A percentile compares a stretch with the other conserved stretches of the same genome.
phyloP scores from a whole-genome alignment of 2,113 vertebrate species.

The Panthera leo region DNA sequence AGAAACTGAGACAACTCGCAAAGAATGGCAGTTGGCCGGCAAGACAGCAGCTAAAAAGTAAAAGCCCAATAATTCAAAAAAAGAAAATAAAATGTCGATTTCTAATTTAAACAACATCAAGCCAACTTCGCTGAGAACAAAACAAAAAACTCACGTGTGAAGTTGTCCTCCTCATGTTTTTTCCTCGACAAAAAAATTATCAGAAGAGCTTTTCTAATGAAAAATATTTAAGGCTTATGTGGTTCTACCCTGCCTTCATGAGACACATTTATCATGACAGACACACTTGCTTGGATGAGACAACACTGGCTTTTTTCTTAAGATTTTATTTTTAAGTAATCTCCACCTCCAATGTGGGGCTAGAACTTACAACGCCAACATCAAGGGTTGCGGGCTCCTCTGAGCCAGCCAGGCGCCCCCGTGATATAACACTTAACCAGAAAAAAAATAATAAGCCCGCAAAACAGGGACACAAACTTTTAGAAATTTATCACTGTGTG shows the following conservation, averaged over 20 bases:
- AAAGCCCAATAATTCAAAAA: slow-evolving; percentile 10
- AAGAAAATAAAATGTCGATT: neutral
- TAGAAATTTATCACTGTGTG: neutral
- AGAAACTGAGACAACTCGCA: neutral
- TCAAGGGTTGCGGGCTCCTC: too few relatives aligned
- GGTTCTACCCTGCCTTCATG: neutral
- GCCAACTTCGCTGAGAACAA: slow-evolving; percentile 19
- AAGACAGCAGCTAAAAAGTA: neutral
- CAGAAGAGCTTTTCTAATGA: neutral
- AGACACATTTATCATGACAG: neutral
- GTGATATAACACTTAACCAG: neutral
- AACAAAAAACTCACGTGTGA: neutral
- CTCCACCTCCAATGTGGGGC: too few relatives aligned
- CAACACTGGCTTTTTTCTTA: neutral
- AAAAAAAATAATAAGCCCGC: neutral
- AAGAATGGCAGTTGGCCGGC: neutral
- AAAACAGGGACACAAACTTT: slow-evolving; percentile 15
- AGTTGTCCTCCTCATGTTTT: neutral
- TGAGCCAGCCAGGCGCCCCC: too few relatives aligned
- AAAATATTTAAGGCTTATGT: neutral
- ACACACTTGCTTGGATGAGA: neutral
- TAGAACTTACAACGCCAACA: too few relatives aligned
- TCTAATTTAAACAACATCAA: slow-evolving; percentile 24
- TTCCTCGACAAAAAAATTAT: neutral
- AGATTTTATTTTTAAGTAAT: too few relatives aligned